Evolutionary conservation across 2,888 invertebrate genomes (phyloP).

Genomic region (Drosophila subsilvestris): DNA sequence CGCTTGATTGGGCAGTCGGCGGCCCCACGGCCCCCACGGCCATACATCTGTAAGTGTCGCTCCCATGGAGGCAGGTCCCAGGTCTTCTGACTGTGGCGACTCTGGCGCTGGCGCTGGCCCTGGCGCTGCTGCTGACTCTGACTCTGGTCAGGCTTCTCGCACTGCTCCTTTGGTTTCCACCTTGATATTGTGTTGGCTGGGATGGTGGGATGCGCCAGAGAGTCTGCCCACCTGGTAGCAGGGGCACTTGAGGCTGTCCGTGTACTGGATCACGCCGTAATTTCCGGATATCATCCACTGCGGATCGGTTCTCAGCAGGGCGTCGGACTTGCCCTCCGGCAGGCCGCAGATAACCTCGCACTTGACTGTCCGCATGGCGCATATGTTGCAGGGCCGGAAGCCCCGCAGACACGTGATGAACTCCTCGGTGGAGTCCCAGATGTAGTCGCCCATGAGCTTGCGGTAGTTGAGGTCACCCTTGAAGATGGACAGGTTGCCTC

Average conservation of each 20-base stretch:
- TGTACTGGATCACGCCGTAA: slow-evolving; percentile 91
- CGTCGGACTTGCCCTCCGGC: slow-evolving; percentile 86
- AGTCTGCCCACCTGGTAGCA: slow-evolving; percentile 30
- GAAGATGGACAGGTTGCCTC: slow-evolving; percentile 90
- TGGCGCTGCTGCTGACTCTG: no score
- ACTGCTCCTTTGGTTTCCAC: not conserved
- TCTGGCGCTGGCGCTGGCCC: not conserved
- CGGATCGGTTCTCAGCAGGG: slow-evolving; percentile 85
- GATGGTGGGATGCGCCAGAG: not conserved
- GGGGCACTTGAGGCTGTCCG: slow-evolving; percentile 65
- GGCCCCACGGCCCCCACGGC: not conserved
- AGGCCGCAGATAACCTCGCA: slow-evolving; percentile 94
- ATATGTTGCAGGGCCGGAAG: slow-evolving; percentile 92
- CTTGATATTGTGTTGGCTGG: not conserved
- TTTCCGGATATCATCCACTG: slow-evolving; percentile 94
- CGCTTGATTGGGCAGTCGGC: not conserved
- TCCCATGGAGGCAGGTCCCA: not conserved
- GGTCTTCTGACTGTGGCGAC: not conserved
- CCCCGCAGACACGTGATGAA: slow-evolving; percentile 86
- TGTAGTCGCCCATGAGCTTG: slow-evolving; percentile 94
- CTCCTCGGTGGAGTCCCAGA: slow-evolving; percentile 89
- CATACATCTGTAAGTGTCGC: not conserved
- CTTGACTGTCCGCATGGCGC: slow-evolving; percentile 94
- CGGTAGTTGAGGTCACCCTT: slow-evolving; percentile 98
- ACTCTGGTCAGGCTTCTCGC: no score